A percentile compares a stretch with the other conserved stretches of the same genome.
These are phyloP conservation scores for Dryocosmus kuriphilus DNA, from an alignment of 2,888 invertebrate species.

Conservation along the genomic window DNA sequence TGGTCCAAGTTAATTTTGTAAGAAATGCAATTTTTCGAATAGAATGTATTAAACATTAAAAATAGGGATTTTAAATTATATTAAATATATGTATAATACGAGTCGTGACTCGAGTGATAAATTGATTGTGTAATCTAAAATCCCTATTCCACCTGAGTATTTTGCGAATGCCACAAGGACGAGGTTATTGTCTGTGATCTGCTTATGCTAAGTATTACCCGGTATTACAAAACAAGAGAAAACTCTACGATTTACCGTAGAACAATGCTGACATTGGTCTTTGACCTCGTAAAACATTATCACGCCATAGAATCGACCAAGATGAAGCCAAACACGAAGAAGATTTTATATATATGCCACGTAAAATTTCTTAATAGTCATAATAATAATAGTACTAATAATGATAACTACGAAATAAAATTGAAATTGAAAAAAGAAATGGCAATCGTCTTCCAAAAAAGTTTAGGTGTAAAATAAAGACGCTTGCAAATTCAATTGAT, in stretches of 20 bases:
- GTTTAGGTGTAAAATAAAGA: no score
- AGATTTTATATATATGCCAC: no score
- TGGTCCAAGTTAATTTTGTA: neutral
- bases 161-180: conserved; percentile 16
- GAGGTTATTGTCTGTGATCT: conserved; percentile 25
- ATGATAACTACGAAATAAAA: no score
- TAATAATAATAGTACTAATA: no score
- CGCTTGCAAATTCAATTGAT: no score
- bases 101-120: neutral
- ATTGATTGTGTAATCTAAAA: neutral
- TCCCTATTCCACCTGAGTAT: conserved; percentile 5
- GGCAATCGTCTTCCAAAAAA: no score
- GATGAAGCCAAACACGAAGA: neutral
- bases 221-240: conserved; percentile 20
- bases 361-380: no score
- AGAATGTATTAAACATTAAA: neutral
- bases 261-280: neutral
- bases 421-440: no score
- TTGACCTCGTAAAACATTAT: neutral
- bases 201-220: neutral
- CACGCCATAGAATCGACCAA: neutral
- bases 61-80: neutral
- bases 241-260: neutral
- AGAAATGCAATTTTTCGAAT: no score
- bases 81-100: neutral